Percentiles rank a stretch among this genome's conserved stretches.
Evolutionary conservation across 2,113 vertebrate species (phyloP).

Genomic region (Myotis davidii): DNA sequence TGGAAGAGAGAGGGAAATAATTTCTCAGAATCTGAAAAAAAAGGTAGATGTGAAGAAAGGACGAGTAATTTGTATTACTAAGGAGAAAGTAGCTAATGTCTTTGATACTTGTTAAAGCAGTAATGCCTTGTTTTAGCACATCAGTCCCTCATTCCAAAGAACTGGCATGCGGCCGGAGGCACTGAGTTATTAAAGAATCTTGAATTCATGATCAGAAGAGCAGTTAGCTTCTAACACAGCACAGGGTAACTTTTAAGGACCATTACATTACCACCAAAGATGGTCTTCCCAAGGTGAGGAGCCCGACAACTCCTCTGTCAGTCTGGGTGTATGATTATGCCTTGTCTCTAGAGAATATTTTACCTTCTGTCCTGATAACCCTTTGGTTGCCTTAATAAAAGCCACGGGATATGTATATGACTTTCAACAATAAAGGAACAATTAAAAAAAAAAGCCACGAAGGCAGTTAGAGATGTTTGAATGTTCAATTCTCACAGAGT

Average conservation of each 20-base stretch:
- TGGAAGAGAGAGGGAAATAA: no score
- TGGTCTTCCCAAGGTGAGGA: neutral
- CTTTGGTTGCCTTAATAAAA: no score
- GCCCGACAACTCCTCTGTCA: neutral
- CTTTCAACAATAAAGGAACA: no score
- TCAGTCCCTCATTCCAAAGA: neutral
- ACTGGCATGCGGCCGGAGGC: fast-evolving
- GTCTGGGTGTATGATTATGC: neutral
- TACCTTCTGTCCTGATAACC: no score
- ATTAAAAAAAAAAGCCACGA: neutral
- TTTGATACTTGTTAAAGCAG: neutral
- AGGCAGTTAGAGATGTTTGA: neutral
- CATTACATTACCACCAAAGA: no score
- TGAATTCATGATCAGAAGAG: neutral
- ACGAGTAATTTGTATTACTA: neutral
- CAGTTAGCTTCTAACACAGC: neutral
- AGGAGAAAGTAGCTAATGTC: neutral
- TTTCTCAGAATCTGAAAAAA: no score
- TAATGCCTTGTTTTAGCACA: neutral
- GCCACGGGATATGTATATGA: no score
- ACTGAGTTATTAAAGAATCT: neutral
- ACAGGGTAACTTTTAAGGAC: neutral
- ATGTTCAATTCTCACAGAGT: neutral
- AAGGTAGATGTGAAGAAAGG: no score
- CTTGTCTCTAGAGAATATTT: neutral